Conservation (phyloP, 2,797 vertebrate species). For the Salarias fasciatus region DNA sequence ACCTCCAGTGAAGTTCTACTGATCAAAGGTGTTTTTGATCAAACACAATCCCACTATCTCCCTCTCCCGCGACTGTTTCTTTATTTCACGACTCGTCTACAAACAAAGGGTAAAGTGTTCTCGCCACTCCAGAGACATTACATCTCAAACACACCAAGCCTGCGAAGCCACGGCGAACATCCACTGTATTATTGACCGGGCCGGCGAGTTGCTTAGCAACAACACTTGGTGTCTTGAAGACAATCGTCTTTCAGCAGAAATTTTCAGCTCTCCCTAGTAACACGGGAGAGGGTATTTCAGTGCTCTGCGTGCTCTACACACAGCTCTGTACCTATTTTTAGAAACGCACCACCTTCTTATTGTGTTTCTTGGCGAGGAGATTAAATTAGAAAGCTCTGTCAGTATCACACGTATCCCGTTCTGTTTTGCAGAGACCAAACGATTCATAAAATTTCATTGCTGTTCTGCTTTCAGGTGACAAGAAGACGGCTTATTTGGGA, state of each 20-base stretch:
- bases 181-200: slow-evolving; percentile 76
- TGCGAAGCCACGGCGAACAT: slow-evolving; percentile 51
- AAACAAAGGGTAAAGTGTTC: slow-evolving; percentile 33
- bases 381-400: slow-evolving; percentile 10
- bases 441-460: neutral
- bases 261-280: slow-evolving; percentile 72
- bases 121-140: slow-evolving; percentile 39
- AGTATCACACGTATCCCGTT: slow-evolving; percentile 1
- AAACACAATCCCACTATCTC: neutral
- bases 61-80: neutral
- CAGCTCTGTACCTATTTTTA: slow-evolving; percentile 65
- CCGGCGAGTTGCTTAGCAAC: slow-evolving; percentile 81
- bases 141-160: slow-evolving; percentile 68
- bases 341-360: slow-evolving; percentile 32
- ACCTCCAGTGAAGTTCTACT: neutral
- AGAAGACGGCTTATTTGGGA: slow-evolving; percentile 12
- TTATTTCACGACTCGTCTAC: neutral
- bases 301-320: no score
- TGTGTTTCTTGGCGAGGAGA: neutral
- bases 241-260: slow-evolving; percentile 58
- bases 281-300: slow-evolving; percentile 59
- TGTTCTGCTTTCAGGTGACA: neutral
- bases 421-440: slow-evolving; percentile 2
- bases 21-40: slow-evolving; percentile 2
- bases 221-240: slow-evolving; percentile 63